Conservation (phyloP, 2,113 vertebrate genomes). For the Crypturellus undulatus region DNA sequence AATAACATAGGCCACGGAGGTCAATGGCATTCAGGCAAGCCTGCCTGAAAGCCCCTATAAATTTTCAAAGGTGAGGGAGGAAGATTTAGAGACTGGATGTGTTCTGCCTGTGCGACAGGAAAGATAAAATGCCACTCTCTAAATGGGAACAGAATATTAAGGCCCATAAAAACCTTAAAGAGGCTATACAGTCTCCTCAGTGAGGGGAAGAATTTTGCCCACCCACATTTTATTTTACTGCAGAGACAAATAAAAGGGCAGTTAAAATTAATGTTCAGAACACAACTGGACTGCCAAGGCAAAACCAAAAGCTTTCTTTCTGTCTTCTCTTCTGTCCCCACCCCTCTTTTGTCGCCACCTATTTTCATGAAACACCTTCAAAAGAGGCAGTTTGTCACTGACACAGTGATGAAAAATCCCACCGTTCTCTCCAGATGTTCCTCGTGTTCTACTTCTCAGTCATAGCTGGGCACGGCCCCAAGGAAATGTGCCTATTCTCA, state of each 20-base stretch:
- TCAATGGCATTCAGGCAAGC: constrained; percentile 76
- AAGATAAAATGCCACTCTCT: constrained; percentile 58
- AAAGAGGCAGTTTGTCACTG: not conserved
- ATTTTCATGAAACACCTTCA: constrained; percentile 14
- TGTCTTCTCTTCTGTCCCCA: not conserved
- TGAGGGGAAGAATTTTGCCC: constrained; percentile 70
- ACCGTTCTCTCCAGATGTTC: not conserved
- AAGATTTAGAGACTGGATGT: constrained; percentile 70
- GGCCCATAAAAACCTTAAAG: constrained; percentile 68
- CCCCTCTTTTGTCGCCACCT: constrained; percentile 3
- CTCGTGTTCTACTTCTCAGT: not conserved
- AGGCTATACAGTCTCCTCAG: constrained; percentile 32
- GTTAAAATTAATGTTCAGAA: constrained; percentile 53
- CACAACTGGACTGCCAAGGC: not conserved
- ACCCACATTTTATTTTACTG: constrained; percentile 68
- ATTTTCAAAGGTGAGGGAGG: constrained; percentile 76
- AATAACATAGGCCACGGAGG: constrained; percentile 77
- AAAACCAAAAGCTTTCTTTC: constrained; percentile 39
- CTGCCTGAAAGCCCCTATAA: constrained; percentile 72
- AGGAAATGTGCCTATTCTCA: not conserved
- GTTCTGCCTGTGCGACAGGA: constrained; percentile 44
- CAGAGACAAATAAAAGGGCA: constrained; percentile 38
- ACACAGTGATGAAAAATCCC: not conserved
- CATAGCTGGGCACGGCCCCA: not conserved
- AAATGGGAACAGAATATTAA: constrained; percentile 62